phyloP scores from a whole-genome alignment of 2,113 vertebrate species.

The Ptyas mucosa region DNA sequence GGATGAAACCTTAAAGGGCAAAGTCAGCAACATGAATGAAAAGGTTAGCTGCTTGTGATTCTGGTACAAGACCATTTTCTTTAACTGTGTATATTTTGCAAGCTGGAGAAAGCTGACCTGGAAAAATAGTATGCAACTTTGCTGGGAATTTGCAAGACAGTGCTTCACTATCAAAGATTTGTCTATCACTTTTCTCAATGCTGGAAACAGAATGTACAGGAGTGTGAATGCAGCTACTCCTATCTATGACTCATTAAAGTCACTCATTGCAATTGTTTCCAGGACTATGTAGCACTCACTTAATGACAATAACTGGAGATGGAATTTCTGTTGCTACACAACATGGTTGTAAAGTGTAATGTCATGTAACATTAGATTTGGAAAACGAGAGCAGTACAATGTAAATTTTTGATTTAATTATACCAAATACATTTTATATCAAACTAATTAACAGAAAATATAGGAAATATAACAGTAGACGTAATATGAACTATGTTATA shows the following conservation, averaged over 20 bases:
- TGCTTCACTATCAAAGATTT: background rate
- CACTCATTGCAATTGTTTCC: background rate
- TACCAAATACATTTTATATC: background rate
- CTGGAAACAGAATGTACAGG: background rate
- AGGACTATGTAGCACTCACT: background rate
- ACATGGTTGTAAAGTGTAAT: background rate
- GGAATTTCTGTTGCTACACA: background rate
- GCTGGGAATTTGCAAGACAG: background rate
- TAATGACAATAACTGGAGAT: background rate
- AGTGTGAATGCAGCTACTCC: background rate
- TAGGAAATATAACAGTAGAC: background rate
- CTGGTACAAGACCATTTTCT: background rate
- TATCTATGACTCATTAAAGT: background rate
- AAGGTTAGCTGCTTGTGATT: slow-evolving; percentile 79
- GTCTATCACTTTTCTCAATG: background rate
- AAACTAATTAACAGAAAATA: background rate
- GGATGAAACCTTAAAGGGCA: slow-evolving; percentile 59
- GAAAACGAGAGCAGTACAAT: background rate
- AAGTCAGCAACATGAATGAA: slow-evolving; percentile 55
- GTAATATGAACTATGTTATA: background rate
- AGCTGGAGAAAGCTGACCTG: background rate
- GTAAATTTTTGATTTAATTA: background rate
- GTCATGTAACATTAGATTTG: background rate
- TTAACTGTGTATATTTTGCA: background rate
- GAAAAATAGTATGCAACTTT: background rate